Evolutionary conservation across 2,113 vertebrate genomes (phyloP), one percentile per base, ranked within the genome.

Genomic region (Tamias sibiricus): DNA sequence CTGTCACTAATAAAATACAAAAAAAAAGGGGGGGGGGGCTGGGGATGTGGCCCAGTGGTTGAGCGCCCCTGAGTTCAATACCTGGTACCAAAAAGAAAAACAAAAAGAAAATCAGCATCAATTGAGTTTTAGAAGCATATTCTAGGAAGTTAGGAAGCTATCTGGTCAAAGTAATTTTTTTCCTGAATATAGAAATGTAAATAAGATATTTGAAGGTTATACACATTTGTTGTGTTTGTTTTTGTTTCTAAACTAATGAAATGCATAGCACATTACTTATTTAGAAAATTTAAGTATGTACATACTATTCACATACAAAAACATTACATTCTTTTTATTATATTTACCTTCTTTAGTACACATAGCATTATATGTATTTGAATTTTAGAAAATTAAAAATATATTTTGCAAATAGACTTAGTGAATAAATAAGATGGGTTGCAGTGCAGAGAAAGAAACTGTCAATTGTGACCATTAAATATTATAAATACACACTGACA

Each of bases 171-270:
- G 90, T 22, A 8, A 74, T 72, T 97, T 96, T 9, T 1, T 92
- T 90, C 2, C 49, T 85, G 59, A 95, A 47, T 5, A 9, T 62
- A 74, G 75, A 30, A 87, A 66, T 24, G 76, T 14, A 62, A 90
- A 93, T 72, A 91, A 96, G 59, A 96, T 0, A 0, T 96, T 91
- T 94, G 95, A 96, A 97, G 52, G 4, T 22, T 52, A 44, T 77
- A 10, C 11, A 71, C 9, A 42, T 90, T 59, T 95, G 47, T n/a
- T 66, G 1, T 79, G 32, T 22, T 59, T 77, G 16, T 57, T 49
- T 91, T 32, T 76, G 26, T 96, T 91, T 89, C 32, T 90, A 82
- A 49, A 22, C 87, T 96, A 95, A 94, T 96, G 94, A 96, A 80
- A 81, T 14, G 0, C 76, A 94, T 95, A 97, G 26, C 14, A 90